Base-by-base conservation (phyloP, 1,140 invertebrate genomes). In the Prorops nasuta region DNA sequence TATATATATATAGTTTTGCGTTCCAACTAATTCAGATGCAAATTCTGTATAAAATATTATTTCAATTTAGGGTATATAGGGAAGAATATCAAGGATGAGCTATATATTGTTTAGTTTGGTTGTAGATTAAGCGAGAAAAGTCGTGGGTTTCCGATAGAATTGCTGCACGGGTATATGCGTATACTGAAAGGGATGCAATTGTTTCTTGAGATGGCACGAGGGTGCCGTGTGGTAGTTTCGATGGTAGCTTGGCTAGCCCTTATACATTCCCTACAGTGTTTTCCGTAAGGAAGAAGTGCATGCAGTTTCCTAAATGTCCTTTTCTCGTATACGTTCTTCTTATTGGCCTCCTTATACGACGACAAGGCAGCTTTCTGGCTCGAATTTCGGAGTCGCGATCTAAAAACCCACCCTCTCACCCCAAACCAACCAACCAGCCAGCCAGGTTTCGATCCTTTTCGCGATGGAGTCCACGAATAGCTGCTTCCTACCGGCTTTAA, bases 301-400 rank as follows among this genome's bases (percentile, higher is more conserved):
- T 31, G 19, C 42, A 35, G 47, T 63, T 62, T 54, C 59, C 45
- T 53, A 53, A 63, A 58, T 58, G 60, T 47, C 55, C n/a, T n/a
- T n/a, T 47, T 56, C 51, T 54, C 37, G 53, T 49, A 62, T 51
- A 58, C 53, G 41, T 34, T 37, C 53, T 57, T 59, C 56, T 59
- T 63, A 63, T 59, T 60, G 53, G 47, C 34, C 20, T 35, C 43
- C 39, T 45, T 42, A 49, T 51, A 55, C 58, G 56, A 42, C 17
- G 37, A 40, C 43, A 20, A 47, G 37, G 55, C 44, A 49, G 58
- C 49, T 49, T 45, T 54, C 47, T 17, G 47, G 47, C 42, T 44
- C 39, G 36, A 41, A 51, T 44, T 16, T 34, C 42, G 34, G 10
- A 19, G 15, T 28, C 16, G 21, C n/a, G n/a, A n/a, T n/a, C n/a